Base-by-base conservation (phyloP, 2,888 invertebrate species). In the Quadroppia sp. region DNA sequence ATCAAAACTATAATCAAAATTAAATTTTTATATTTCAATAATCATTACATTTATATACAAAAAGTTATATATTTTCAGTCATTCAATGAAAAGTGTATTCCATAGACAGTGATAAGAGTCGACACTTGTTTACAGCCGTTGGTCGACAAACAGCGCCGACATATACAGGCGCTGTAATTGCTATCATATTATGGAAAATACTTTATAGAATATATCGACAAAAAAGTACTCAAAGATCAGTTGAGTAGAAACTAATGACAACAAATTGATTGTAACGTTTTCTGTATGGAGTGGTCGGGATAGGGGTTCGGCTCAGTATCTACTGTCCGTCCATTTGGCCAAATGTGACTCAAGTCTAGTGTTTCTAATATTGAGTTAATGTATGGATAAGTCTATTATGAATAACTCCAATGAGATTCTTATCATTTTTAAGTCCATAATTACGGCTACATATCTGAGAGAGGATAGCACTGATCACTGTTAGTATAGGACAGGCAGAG, bases 371-470 rank as follows among this genome's bases (percentile, higher is more conserved):
- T 42, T 13, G 69, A 69, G 69, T 69, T 69, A 69, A 69, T 69
- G 69, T 69, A 69, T 45, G 45, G 23, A 23, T 69, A 69, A 69
- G 69, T 69, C 69, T 42, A 69, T 69, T 69, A 69, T 69, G 45
- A 25, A 25, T 23, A 67, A 23, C 40, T 45, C 15, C 6, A 45
- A 69, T 69, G 69, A 69, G 69, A 69, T 69, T 30, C 25, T 69
- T 69, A 69, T 69, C 69, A 45, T 69, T 69, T n/a, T 69, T 69
- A 69, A 69, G 69, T 69, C 69, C 20, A 69, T 69, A 69, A 69
- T 69, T 69, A 69, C 69, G n/a, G 69, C 42, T 42, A 42, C 23
- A 42, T 42, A 25, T 42, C 25, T 42, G n/a, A 69, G 4, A 45
- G 59, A 42, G 40, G 32, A 23, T 15, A 30, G 32, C 17, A 48